These are phyloP conservation scores for Malurus splendens DNA, from an alignment of 2,797 vertebrate species.

Conservation along the genomic window DNA sequence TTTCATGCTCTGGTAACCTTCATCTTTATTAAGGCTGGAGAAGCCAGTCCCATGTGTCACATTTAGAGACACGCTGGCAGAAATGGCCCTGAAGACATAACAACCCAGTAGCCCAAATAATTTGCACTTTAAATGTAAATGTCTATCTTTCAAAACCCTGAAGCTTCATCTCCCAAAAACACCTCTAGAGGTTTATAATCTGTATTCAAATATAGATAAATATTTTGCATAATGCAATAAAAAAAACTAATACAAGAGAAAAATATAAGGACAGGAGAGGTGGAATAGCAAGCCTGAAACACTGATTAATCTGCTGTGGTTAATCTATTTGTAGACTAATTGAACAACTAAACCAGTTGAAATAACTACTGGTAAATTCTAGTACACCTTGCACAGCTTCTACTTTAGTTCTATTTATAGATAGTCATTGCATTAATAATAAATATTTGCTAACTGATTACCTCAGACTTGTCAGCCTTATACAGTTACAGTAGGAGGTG, in stretches of 20 bases:
- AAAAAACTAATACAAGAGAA: background rate
- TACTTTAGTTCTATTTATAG: background rate
- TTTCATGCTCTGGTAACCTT: slow-evolving; percentile 32
- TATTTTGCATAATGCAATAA: background rate
- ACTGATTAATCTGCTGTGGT: background rate
- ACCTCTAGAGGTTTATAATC: background rate
- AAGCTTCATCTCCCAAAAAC: background rate
- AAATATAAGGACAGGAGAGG: background rate
- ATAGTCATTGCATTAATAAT: background rate
- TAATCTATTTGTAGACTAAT: background rate
- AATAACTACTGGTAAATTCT: background rate
- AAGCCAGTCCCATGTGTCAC: slow-evolving; percentile 31
- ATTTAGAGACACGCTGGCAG: slow-evolving; percentile 18
- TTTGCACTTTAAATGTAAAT: slow-evolving; percentile 57
- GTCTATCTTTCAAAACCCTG: background rate
- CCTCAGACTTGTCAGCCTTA: background rate
- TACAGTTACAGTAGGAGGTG: background rate
- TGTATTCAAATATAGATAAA: background rate
- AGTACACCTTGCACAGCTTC: background rate
- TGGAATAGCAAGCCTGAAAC: background rate
- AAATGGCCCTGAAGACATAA: slow-evolving; percentile 22
- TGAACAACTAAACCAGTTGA: background rate
- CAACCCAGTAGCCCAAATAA: slow-evolving; percentile 45
- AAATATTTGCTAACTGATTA: background rate
- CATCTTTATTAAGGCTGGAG: slow-evolving; percentile 32